Conservation (phyloP, 2,113 vertebrate genomes). For the Vicugna pacos region DNA sequence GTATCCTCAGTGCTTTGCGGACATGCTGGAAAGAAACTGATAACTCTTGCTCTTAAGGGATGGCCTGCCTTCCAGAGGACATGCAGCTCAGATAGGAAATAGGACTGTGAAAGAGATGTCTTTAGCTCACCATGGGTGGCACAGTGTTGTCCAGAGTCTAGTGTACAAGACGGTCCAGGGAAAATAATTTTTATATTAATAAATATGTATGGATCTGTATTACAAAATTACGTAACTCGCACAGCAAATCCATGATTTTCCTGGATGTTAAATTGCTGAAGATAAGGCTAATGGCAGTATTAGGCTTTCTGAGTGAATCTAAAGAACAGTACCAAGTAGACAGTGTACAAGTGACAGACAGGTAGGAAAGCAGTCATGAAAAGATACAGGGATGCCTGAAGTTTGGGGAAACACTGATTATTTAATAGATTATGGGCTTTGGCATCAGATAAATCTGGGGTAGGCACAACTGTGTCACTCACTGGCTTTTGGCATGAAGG, state of each 20-base stretch:
- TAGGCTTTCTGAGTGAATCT: conserved; percentile 20
- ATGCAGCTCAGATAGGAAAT: neutral
- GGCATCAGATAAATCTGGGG: neutral
- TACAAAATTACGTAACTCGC: neutral
- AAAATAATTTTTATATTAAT: neutral
- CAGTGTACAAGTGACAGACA: neutral
- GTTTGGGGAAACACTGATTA: conserved; percentile 3
- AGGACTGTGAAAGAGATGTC: neutral
- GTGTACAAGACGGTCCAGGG: neutral
- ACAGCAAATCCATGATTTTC: conserved; percentile 8
- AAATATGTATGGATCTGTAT: neutral
- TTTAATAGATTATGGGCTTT: conserved; percentile 34
- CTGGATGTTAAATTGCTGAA: neutral
- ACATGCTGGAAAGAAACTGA: neutral
- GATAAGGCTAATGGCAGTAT: neutral
- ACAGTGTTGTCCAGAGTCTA: neutral
- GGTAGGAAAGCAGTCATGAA: neutral
- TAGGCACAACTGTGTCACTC: neutral
- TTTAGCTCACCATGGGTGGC: neutral
- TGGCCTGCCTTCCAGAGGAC: neutral
- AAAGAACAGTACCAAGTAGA: neutral
- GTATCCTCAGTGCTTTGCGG: neutral
- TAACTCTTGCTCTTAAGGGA: neutral
- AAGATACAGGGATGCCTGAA: neutral
- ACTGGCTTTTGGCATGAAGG: neutral